Percentiles rank a stretch among this genome's conserved stretches.
Conservation (phyloP, 2,888 invertebrate genomes). For the Myopa testacea region DNA sequence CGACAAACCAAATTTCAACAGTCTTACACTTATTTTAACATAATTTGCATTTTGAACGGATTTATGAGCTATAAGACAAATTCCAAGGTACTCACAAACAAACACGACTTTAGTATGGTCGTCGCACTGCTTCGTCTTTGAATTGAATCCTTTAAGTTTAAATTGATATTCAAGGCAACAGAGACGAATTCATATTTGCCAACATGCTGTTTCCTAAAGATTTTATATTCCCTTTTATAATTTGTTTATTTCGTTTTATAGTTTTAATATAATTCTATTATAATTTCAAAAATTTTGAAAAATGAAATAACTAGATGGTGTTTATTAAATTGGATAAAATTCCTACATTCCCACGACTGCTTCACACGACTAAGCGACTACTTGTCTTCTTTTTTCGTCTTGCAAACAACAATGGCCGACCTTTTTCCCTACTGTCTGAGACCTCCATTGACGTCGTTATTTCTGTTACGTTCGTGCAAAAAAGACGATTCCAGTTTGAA, state of each 20-base stretch:
- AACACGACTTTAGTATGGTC: background rate
- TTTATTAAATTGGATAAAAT: slow-evolving; percentile 30
- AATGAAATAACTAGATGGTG: slow-evolving; percentile 65
- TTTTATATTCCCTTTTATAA: background rate
- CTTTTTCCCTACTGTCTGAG: too few relatives aligned
- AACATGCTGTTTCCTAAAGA: background rate
- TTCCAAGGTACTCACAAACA: background rate
- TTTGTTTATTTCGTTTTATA: slow-evolving; percentile 27
- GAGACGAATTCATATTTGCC: background rate
- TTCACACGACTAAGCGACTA: slow-evolving; percentile 53
- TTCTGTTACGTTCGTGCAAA: too few relatives aligned
- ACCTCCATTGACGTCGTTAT: too few relatives aligned
- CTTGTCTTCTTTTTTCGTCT: slow-evolving; percentile 62
- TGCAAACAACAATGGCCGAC: slow-evolving; percentile 57
- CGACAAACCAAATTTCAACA: too few relatives aligned
- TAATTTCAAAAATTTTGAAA: slow-evolving; percentile 28
- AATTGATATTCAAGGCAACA: background rate
- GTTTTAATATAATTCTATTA: slow-evolving; percentile 45
- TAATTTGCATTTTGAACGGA: background rate
- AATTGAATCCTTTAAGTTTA: background rate
- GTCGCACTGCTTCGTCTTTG: background rate
- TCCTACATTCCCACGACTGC: slow-evolving; percentile 28
- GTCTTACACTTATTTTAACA: too few relatives aligned
- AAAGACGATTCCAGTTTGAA: too few relatives aligned
- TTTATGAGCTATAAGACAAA: background rate